Conservation (phyloP, 2,797 vertebrate genomes). For the Nasua narica region DNA sequence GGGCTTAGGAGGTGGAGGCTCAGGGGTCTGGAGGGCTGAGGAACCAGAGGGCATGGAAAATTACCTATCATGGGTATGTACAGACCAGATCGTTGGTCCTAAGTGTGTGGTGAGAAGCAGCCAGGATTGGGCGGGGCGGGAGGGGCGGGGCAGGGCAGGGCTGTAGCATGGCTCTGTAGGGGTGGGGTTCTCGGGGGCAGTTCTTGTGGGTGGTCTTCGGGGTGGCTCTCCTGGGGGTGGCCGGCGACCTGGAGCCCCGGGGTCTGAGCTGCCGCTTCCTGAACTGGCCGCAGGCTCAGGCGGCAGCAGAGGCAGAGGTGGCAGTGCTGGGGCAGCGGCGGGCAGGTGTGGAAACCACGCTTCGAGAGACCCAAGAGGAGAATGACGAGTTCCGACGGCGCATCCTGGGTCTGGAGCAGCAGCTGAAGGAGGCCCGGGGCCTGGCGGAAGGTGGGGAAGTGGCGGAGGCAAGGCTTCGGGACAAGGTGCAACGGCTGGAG, state of each 20-base stretch:
- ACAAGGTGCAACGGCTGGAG: conserved; percentile 91
- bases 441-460: conserved; percentile 84
- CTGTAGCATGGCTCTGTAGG: neutral
- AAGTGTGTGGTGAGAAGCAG: neutral
- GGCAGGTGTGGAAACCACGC: conserved; percentile 84
- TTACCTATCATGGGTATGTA: conserved; percentile 51
- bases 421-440: conserved; percentile 83
- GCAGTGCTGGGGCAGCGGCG: conserved; percentile 80
- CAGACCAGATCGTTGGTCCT: neutral
- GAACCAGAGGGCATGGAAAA: conserved; percentile 49
- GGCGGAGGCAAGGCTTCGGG: conserved; percentile 86
- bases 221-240: neutral
- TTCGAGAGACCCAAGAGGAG: conserved; percentile 85
- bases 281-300: conserved; percentile 69
- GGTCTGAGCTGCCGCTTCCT: conserved; percentile 61
- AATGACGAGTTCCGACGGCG: conserved; percentile 86
- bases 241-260: neutral
- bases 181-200: neutral
- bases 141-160: no score
- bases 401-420: conserved; percentile 86
- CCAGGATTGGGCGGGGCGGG: neutral
- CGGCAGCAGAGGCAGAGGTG: conserved; percentile 68
- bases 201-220: neutral
- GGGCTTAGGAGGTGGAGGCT: conserved; percentile 57
- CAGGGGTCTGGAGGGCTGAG: conserved; percentile 68